Percentiles rank a stretch among this genome's conserved stretches.
Evolutionary conservation across 1,140 invertebrate genomes (phyloP).

Genomic region (Lepidurus arcticus): DNA sequence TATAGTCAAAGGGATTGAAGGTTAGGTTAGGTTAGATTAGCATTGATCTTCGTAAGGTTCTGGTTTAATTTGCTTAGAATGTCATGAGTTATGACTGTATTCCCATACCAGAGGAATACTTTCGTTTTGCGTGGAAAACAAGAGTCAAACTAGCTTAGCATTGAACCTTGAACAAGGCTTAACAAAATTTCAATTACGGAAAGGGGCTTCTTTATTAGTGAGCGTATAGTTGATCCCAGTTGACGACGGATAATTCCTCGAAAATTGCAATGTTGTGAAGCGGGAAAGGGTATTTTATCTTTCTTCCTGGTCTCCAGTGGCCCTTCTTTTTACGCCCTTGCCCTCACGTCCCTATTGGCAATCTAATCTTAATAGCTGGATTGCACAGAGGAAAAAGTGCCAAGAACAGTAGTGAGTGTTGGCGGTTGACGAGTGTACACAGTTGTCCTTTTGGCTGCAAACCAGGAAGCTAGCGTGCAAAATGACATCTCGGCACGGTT

Average conservation of each 20-base stretch:
- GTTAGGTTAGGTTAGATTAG: background rate
- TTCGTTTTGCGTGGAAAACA: background rate
- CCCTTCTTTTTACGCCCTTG: background rate
- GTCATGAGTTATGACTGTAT: too few relatives aligned
- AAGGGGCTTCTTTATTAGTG: background rate
- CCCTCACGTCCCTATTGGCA: background rate
- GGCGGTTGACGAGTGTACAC: background rate
- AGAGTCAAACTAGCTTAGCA: background rate
- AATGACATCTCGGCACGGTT: slow-evolving; percentile 13
- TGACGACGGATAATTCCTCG: background rate
- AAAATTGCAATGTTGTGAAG: background rate
- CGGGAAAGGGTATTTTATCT: background rate
- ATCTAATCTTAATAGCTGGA: background rate
- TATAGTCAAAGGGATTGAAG: background rate
- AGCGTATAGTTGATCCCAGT: background rate
- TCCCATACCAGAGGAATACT: background rate
- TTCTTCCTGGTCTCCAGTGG: background rate
- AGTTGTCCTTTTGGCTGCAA: slow-evolving; percentile 9
- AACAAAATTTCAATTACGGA: background rate
- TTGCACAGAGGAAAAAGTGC: background rate
- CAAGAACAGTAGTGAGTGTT: background rate
- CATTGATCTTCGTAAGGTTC: too few relatives aligned
- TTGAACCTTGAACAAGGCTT: background rate
- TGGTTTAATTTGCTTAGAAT: too few relatives aligned
- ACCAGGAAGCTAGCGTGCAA: slow-evolving; percentile 13